Percentiles rank a stretch among this genome's conserved stretches.
Conservation (phyloP, 2,797 vertebrate genomes). For the Enteromius radiatus region DNA sequence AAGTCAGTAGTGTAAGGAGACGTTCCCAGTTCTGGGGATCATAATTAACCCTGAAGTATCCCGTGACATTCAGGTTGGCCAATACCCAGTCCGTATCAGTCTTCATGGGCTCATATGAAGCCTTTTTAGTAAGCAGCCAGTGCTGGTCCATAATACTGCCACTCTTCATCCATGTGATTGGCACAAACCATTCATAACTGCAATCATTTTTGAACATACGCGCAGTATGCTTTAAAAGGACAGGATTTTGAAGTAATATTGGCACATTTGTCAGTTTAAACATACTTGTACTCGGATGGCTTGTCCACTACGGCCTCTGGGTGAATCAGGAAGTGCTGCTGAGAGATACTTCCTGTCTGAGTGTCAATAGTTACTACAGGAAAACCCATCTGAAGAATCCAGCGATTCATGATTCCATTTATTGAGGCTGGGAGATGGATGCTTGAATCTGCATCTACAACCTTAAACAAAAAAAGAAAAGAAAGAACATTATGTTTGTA, state of each 20-base stretch:
- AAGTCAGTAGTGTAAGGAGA: conserved; percentile 76
- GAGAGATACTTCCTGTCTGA: conserved; percentile 70
- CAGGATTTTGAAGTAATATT: not conserved
- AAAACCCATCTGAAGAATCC: conserved; percentile 95
- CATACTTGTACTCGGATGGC: conserved; percentile 85
- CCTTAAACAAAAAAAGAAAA: conserved; percentile 62
- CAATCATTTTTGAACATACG: not conserved
- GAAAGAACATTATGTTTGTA: not conserved
- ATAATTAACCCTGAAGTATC: conserved; percentile 93
- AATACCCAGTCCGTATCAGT: conserved; percentile 76
- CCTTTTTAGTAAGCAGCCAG: conserved; percentile 78
- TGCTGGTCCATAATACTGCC: accelerated
- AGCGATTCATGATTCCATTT: conserved; percentile 87
- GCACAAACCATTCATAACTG: conserved; percentile 89
- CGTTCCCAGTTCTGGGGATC: conserved; percentile 85
- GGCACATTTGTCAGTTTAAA: conserved; percentile 5
- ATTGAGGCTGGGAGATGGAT: conserved; percentile 69
- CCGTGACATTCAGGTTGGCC: conserved; percentile 83
- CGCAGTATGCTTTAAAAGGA: not conserved
- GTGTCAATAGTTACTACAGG: conserved; percentile 88
- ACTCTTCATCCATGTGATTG: conserved; percentile 77
- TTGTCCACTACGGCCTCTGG: conserved; percentile 73
- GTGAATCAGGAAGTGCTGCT: conserved; percentile 89
- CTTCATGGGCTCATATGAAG: conserved; percentile 44
- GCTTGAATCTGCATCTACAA: not conserved